These are phyloP conservation scores for Hippocampus mohnikei DNA, from an alignment of 2,113 vertebrate species.

Conservation along the genomic window DNA sequence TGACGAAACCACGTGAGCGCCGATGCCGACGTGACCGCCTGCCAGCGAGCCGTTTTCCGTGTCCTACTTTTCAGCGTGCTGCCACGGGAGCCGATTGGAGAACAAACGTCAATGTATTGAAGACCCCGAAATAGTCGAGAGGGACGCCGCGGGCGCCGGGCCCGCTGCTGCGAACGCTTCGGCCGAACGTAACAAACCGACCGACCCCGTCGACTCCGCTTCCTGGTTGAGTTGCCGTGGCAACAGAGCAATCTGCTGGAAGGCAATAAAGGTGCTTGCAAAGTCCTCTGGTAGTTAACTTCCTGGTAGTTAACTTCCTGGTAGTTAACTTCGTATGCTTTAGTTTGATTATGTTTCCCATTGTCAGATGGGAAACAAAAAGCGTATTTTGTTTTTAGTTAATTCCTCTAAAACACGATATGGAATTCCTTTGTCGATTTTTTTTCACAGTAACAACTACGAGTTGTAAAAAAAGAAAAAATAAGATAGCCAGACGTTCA, in stretches of 20 bases:
- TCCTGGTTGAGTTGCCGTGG: neutral
- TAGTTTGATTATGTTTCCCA: no score
- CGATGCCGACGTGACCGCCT: neutral
- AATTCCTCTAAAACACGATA: no score
- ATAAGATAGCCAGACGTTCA: no score
- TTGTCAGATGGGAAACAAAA: no score
- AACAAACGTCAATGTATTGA: constrained; percentile 68
- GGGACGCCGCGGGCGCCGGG: constrained; percentile 45
- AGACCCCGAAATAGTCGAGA: constrained; percentile 51
- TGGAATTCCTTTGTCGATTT: no score
- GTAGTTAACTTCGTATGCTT: no score
- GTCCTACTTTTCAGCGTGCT: constrained; percentile 71
- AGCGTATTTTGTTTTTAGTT: no score
- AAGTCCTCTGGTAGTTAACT: neutral
- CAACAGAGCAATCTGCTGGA: neutral
- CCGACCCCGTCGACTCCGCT: no score
- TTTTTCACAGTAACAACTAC: no score
- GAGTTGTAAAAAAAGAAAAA: no score
- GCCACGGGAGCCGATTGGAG: constrained; percentile 77
- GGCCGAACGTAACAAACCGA: constrained; percentile 2
- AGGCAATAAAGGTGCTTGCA: neutral
- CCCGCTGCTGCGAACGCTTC: constrained; percentile 17
- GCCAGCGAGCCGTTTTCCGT: constrained; percentile 41
- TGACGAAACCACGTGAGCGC: neutral
- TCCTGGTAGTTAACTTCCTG: no score